Evolutionary conservation across 2,113 vertebrate species (phyloP), one percentile per base, ranked within the genome.

Genomic region (Ailuropoda melanoleuca): DNA sequence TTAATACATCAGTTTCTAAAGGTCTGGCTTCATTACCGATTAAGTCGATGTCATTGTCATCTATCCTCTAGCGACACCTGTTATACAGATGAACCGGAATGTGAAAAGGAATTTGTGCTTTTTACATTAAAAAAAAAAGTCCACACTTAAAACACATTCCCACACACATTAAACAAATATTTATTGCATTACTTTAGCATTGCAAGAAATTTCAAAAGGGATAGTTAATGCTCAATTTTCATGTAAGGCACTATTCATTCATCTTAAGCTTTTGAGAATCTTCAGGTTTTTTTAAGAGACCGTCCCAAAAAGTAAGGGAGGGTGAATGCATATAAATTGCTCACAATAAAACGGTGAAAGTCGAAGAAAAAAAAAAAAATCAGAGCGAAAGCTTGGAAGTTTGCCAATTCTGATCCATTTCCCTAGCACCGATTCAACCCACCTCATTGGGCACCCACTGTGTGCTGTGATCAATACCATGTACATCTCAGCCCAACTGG

Each of bases 21-120:
- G 94, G 92, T 88, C 97, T 92, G 53, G 37, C 70, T 90, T 96
- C 92, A 84, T 24, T 55, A 12, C 29, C 48, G 60, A 90, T 94
- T 95, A 88, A 96, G 64, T 26, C 39, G 58, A 46, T 95, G 37
- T 74, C 72, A 77, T 68, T 88, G 21, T 37, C 70, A 92, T 92
- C 68, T 87, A 62, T 29, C 24, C n/a, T 85, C 88, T 56, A 84
- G 53, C 48, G 68, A 94, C 95, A 97, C 92, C 83, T 92, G 92
- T 92, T 97, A 80, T 15, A 56, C 62, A 81, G 62, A 95, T 0
- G 24, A 7, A 64, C 34, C 34, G 60, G 74, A 48, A 77, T 29
- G 68, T 46, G n/a, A 88, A 86, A 55, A 89, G 43, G 53, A 80
- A 60, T 39, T 37, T 7, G 8, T 34, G 24, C n/a, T 78, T 75